phyloP scores from a whole-genome alignment of 1,140 invertebrate genomes.

The Meteorus sp. region DNA sequence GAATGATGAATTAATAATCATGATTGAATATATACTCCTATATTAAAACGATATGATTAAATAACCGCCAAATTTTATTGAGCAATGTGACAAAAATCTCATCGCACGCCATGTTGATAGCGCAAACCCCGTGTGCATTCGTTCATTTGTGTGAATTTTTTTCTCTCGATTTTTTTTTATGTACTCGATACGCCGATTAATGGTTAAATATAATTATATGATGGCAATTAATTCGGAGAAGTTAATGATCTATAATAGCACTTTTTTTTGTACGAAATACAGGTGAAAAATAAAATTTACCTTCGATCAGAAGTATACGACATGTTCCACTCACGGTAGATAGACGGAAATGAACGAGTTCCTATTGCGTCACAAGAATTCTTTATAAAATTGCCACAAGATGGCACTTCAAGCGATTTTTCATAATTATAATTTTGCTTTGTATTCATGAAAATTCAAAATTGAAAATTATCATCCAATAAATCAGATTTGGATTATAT shows the following conservation, averaged over 20 bases:
- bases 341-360: slow-evolving; percentile 69
- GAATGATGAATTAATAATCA: neutral
- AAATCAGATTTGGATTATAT: too few species aligned
- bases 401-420: slow-evolving; percentile 26
- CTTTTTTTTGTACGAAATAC: neutral
- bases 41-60: neutral
- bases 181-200: neutral
- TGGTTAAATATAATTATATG: too few species aligned
- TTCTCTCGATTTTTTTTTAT: neutral
- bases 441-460: too few species aligned
- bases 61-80: slow-evolving; percentile 20
- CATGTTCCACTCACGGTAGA: slow-evolving; percentile 73
- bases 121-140: slow-evolving; percentile 56
- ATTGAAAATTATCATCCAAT: neutral
- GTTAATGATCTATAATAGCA: neutral
- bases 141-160: slow-evolving; percentile 28
- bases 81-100: slow-evolving; percentile 47
- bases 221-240: too few species aligned
- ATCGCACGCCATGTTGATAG: slow-evolving; percentile 74
- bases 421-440: too few species aligned
- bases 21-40: too few species aligned
- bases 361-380: slow-evolving; percentile 48
- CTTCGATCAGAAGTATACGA: slow-evolving; percentile 73
- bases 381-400: slow-evolving; percentile 31
- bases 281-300: slow-evolving; percentile 61